A percentile compares a stretch with the other conserved stretches of the same genome.
These are phyloP conservation scores for Lithophane semibrunnea DNA, from an alignment of 2,888 invertebrate species.

Conservation along the genomic window DNA sequence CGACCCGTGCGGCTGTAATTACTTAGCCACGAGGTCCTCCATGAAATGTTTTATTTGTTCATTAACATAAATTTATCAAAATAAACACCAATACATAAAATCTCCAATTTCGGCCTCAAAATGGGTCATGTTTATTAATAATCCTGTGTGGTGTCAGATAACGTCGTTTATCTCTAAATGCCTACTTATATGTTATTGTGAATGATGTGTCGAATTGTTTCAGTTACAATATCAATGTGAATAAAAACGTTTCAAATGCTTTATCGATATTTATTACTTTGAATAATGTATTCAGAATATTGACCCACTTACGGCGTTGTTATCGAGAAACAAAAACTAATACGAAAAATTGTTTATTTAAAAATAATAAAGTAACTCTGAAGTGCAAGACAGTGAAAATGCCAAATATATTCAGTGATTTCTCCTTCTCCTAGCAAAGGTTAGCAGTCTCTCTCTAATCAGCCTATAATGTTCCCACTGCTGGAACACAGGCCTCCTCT, in stretches of 20 bases:
- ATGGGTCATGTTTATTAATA: constrained; percentile 64
- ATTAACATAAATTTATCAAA: constrained; percentile 15
- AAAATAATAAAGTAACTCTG: not conserved
- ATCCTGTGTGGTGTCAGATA: constrained; percentile 54
- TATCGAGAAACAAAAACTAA: constrained; percentile 19
- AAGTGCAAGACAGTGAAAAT: not conserved
- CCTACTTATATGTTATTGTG: constrained; percentile 47
- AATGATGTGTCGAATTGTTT: constrained; percentile 41
- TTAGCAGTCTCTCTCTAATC: too few relatives aligned
- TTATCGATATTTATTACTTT: constrained; percentile 57
- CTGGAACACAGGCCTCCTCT: too few relatives aligned
- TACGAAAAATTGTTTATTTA: not conserved
- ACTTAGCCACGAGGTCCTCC: too few relatives aligned
- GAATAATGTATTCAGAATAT: constrained; percentile 51
- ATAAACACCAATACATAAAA: constrained; percentile 28
- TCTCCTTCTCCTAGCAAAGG: not conserved
- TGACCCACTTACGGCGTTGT: constrained; percentile 55
- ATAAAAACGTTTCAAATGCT: constrained; percentile 36
- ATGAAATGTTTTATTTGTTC: not conserved
- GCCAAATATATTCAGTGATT: not conserved
- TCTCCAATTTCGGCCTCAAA: constrained; percentile 48
- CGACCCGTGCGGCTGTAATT: too few relatives aligned
- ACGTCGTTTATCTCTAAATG: constrained; percentile 56
- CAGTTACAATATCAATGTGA: constrained; percentile 44
- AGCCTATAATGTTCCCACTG: too few relatives aligned